Evolutionary conservation across 2,113 vertebrate genomes (phyloP), one percentile per base, ranked within the genome.

Genomic region (Vidua macroura): DNA sequence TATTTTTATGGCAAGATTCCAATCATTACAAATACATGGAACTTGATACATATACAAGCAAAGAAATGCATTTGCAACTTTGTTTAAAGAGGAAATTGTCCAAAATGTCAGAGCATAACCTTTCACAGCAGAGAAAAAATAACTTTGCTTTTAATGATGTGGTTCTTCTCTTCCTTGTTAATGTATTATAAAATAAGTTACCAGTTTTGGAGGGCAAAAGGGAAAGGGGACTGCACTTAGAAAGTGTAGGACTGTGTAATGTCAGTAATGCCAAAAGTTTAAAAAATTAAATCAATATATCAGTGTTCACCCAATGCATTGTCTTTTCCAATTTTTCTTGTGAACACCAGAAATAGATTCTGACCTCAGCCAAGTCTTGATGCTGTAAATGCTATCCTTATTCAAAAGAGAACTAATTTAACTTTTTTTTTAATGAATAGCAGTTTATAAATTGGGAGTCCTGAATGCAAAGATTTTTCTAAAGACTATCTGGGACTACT

Each of bases 1-100:
- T 93, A 88, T 90, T 92, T 90, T 85, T 87, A 95, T 92, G 95
- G 96, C 88, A 86, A 94, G 92, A 76, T 78, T 89, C 92, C 96
- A 92, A 5, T 60, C 41, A 88, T 82, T 77, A 90, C 53, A 94
- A 82, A 96, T 59, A 66, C 62, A 89, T 69, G 53, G 39, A 95
- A 94, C 79, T 86, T 55, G 89, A 90, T 92, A 88, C 92, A n/a
- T 83, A 78, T 12, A 51, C 51, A 93, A 92, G 30, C 35, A 92
- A 91, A 95, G 91, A 94, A 74, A 94, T 53, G 51, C 87, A 93
- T 96, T 95, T 96, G 58, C 31, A 92, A 79, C 60, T 72, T 91
- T 73, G 53, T 80, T 96, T 95, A 78, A 96, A 93, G 81, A 94
- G 44, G 83, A 41, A 90, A 85, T 96, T 91, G 74, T 94, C 69